A percentile compares a stretch with the other conserved stretches of the same genome.
Conservation (phyloP, 2,797 vertebrate genomes). For the Lacerta viridis region DNA sequence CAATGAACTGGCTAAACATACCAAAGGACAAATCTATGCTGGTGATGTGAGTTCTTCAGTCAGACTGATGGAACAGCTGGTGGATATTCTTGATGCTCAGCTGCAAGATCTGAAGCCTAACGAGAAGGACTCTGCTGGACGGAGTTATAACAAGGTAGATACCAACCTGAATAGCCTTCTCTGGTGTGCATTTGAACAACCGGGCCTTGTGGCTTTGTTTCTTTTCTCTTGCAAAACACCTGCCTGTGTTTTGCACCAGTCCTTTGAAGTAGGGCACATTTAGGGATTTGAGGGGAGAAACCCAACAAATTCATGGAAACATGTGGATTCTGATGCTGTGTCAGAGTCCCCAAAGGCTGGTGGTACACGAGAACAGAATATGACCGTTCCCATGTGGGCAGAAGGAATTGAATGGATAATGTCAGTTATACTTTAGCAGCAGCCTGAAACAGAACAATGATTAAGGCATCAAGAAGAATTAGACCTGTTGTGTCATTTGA, state of each 20-base stretch:
- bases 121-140: constrained; percentile 95
- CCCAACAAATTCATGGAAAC: constrained; percentile 35
- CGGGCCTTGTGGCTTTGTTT: neutral
- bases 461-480: neutral
- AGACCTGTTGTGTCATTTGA: neutral
- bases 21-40: constrained; percentile 94
- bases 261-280: constrained; percentile 41
- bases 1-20: constrained; percentile 97
- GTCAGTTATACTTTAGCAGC: neutral
- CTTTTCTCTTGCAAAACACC: constrained; percentile 41
- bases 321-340: constrained; percentile 42
- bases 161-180: neutral
- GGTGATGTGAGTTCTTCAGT: constrained; percentile 96
- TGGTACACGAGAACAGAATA: neutral
- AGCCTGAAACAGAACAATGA: neutral
- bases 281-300: constrained; percentile 48
- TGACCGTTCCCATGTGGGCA: neutral
- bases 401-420: neutral
- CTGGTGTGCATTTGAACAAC: constrained; percentile 50
- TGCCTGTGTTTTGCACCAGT: constrained; percentile 46
- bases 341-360: neutral
- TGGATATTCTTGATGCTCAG: constrained; percentile 97
- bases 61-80: constrained; percentile 97
- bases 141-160: constrained; percentile 97
- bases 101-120: constrained; percentile 95